These are phyloP conservation scores for Genyomyrus donnyi DNA, from an alignment of 2,113 vertebrate genomes.

Conservation along the genomic window DNA sequence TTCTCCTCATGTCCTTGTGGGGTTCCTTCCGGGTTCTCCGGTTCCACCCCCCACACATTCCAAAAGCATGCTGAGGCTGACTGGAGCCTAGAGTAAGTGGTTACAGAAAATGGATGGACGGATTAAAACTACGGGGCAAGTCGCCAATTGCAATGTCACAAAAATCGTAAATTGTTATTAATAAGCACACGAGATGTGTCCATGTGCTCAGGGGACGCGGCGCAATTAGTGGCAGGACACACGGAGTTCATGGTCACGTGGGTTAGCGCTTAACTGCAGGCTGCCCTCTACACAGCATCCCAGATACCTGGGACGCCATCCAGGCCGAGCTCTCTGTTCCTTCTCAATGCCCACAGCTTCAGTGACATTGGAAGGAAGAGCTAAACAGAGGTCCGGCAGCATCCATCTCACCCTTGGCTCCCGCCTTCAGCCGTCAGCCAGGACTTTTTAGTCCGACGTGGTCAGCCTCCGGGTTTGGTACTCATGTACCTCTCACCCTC, in stretches of 20 bases:
- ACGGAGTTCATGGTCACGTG: not conserved
- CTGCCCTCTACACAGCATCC: not conserved
- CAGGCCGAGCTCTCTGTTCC: not conserved
- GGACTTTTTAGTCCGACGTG: not conserved
- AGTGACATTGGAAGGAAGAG: not conserved
- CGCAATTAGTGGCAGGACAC: not conserved
- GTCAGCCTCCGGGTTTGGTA: not conserved
- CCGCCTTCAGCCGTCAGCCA: not conserved
- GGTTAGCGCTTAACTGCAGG: not conserved
- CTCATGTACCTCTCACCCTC: not conserved
- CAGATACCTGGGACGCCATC: not conserved
- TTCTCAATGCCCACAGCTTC: not conserved
- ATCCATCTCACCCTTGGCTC: not conserved
- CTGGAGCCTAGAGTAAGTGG: not conserved
- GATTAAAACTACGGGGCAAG: not conserved
- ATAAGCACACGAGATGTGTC: not conserved
- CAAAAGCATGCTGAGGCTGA: not conserved
- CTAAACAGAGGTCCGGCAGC: not conserved
- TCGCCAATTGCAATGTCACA: not conserved
- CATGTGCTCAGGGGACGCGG: not conserved
- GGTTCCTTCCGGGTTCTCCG: not conserved
- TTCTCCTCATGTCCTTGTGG: not conserved
- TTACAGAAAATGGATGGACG: not conserved
- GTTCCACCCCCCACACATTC: not conserved
- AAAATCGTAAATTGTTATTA: not conserved